Base-by-base conservation (phyloP, 1,140 invertebrate species). In the Charaxes varanes region DNA sequence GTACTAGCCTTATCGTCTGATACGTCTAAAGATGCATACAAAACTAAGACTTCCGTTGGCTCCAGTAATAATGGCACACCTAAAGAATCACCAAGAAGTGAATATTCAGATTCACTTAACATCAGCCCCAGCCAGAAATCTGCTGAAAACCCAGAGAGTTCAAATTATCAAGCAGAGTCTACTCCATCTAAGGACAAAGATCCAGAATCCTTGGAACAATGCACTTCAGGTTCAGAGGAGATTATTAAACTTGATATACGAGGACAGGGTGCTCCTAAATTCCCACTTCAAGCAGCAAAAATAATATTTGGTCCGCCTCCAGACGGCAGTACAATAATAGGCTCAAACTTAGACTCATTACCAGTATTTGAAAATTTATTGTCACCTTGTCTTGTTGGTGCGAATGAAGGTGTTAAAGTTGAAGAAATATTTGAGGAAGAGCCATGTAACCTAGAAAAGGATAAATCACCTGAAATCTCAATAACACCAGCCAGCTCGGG, bases 191-290 rank as follows among this genome's bases (percentile, higher is more conserved):
- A 18, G 13, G 41, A 56, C 12, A 40, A 51, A 35, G 24, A 18
- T 12, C 8, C 28, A 14, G 43, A 60, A 22, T 62, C 48, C n/a
- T 22, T 33, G 2, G 54, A 48, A 13, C 58, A 59, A 28, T 33
- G 35, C 10, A 70, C 64, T 41, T 81, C 79, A 15, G 60, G 43
- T 1, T 85, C 84, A 16, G 84, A 85, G 38, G 81, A 85, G 36
- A 73, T 85, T 8, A 84, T 85, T 18, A 82, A 83, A 33, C 41
- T 85, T 21, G 84, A 85, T 54, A 85, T 85, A 22, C 60, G 82
- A 61, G 84, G 84, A 2, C 65, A 74, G 32, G 77, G 61, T 13
- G 66, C 57, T 4, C 72, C 63, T 12, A 81, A 69, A 33, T 69
- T 71, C 50, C 54, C 66, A 7, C 37, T 79, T 38, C 53, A 70